Base-by-base conservation (phyloP, 2,797 vertebrate species). In the Pterois miles region DNA sequence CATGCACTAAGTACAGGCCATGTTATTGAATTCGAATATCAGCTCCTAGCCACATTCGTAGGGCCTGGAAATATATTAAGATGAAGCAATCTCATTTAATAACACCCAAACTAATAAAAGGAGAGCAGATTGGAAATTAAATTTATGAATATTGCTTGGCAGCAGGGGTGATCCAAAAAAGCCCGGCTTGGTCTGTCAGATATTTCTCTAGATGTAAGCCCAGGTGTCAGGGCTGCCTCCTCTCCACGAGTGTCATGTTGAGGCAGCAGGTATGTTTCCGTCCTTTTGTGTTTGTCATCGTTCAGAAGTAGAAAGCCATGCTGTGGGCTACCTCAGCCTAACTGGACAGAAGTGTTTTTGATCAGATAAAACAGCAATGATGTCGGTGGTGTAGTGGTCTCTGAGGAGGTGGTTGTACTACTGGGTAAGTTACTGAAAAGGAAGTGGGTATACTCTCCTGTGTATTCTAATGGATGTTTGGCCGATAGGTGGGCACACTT, bases 21-120 rank as follows among this genome's bases (percentile, higher is more conserved):
- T 98, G 98, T 99, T 99, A 99, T 99, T 99, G 97, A 97, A 99
- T 99, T 98, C 99, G 97, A 99, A 98, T 98, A 99, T 97, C 96
- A 97, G 96, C 96, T 97, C 87, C 94, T 95, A 97, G 97, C 96
- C 96, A 97, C 95, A 95, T 96, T 92, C 95, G 91, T 95, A 94
- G 96, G 96, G 93, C 95, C 95, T 91, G 96, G 93, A 98, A 97
- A 97, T 98, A 97, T 98, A 99, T 98, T 98, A 99, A 98, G 97
- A 97, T 97, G 97, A 98, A 99, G 98, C 97, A 98, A 97, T 98
- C 97, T 98, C 97, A 97, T 99, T 99, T 99, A 99, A 99, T 99
- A 99, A 99, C 97, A 98, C 94, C 96, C 96, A 98, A 98, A 99
- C 97, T 98, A 99, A 99, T 99, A 99, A 99, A 98, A 97, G 97